A percentile compares a stretch with the other conserved stretches of the same genome.
phyloP scores from a whole-genome alignment of 2,113 vertebrate genomes.

The Mobula birostris region DNA sequence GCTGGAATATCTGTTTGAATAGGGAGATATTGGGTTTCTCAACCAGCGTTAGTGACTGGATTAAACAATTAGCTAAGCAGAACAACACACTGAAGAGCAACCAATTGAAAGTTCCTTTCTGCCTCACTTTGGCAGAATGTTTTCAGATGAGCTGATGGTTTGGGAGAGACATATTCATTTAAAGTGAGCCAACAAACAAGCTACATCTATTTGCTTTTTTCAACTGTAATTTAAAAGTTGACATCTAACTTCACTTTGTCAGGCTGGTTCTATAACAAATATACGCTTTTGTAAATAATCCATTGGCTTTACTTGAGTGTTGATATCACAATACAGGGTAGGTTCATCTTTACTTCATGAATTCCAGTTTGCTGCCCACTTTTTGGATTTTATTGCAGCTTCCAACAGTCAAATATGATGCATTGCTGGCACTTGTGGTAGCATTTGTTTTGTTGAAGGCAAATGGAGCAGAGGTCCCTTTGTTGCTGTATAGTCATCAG shows the following conservation, averaged over 20 bases:
- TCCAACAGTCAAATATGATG: not conserved
- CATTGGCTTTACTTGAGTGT: not conserved
- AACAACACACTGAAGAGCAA: not conserved
- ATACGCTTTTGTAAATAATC: not conserved
- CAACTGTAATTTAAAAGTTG: not conserved
- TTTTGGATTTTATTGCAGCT: not conserved
- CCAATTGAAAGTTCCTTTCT: not conserved
- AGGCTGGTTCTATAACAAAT: not conserved
- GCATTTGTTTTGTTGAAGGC: not conserved
- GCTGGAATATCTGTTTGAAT: not conserved
- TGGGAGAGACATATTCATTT: not conserved
- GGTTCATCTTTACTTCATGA: not conserved
- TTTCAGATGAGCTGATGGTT: not conserved
- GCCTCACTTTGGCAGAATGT: not conserved
- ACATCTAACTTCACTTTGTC: not conserved
- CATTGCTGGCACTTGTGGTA: not conserved
- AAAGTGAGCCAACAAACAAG: not conserved
- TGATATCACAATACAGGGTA: not conserved
- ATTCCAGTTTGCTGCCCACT: not conserved
- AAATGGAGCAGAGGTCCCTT: not conserved
- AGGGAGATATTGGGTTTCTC: not conserved
- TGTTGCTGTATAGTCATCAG: not conserved
- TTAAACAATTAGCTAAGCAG: not conserved
- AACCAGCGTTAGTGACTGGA: too few species aligned
- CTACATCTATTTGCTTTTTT: not conserved